Base-by-base conservation (phyloP, 1,140 invertebrate genomes). In the Penaeus indicus region DNA sequence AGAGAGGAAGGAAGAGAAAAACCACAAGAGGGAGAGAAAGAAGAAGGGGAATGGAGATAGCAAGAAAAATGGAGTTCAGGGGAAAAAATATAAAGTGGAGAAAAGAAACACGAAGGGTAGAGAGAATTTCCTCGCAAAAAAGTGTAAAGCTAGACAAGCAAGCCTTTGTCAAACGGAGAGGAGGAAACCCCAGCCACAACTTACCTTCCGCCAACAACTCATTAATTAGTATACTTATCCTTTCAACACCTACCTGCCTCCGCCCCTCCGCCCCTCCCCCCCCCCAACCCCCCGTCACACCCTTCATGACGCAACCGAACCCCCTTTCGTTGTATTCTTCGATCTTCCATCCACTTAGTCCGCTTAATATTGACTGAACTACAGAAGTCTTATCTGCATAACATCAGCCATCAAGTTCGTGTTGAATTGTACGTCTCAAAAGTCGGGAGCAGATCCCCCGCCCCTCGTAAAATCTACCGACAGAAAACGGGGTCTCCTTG, bases 331-430 rank as follows among this genome's bases (percentile, higher is more conserved):
- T 22, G 62, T 81, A 18, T 19, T 8, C 60, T 60, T 10, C 80
- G 32, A 42, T 38, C 25, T 63, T n/a, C 22, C 38, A 22, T 0
- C 82, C 42, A 67, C 82, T 47, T 84, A 84, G 69, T 84, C 32
- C n/a, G 47, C 64, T 64, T 84, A 42, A 84, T 67, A 84, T 84
- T 72, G 82, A 84, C 62, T 67, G 63, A 64, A 69, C 82, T 72
- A 16, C 82, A 63, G 82, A 84, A 84, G 64, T 69, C 62, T 84
- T 84, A 84, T 84, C 82, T 84, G 69, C 82, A 84, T 84, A 84
- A 67, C 82, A 84, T 84, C 82, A 84, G 63, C 82, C 47, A 84
- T 84, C 82, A 84, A 84, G 61, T 54, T 54, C 11, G 54, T 16
- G 16, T 54, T 54, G 54, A 84, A 32, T 67, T 42, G 32, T 25